Conservation (phyloP, 1,140 invertebrate species). For the Arctopsyche grandis region DNA sequence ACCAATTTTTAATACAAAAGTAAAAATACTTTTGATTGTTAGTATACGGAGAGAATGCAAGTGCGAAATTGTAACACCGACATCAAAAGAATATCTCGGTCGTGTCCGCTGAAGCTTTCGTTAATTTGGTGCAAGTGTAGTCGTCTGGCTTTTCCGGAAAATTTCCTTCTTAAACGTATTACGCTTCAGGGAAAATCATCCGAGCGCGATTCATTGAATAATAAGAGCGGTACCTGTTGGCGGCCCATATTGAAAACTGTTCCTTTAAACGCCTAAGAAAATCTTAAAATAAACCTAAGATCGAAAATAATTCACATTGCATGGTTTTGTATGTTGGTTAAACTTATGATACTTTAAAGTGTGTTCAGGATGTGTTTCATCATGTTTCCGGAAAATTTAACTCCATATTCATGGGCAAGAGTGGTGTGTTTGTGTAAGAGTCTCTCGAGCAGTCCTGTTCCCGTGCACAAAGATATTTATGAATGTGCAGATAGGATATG, state of each 20-base stretch:
- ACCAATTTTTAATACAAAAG: background rate
- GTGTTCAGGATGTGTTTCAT: background rate
- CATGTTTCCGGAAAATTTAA: background rate
- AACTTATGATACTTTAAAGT: too few species aligned
- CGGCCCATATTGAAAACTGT: background rate
- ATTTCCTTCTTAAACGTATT: conserved; percentile 4
- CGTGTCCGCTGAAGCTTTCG: conserved; percentile 10
- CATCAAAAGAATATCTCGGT: conserved; percentile 20
- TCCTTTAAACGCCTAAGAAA: background rate
- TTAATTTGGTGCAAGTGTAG: conserved; percentile 20
- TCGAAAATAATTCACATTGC: too few species aligned
- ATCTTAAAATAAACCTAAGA: too few species aligned
- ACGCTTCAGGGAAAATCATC: conserved; percentile 29
- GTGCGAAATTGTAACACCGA: background rate
- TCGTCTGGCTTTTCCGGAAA: conserved; percentile 19
- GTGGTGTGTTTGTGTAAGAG: background rate
- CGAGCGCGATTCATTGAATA: conserved; percentile 33
- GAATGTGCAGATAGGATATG: background rate
- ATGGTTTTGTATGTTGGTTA: too few species aligned
- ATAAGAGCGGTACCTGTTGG: background rate
- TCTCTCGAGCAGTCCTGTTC: background rate
- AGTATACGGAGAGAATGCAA: background rate
- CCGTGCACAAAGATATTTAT: background rate
- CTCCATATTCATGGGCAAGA: too few species aligned
- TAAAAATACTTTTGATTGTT: background rate